These are phyloP conservation scores for Poecilobothrus nobilitatus DNA, from an alignment of 2,888 invertebrate species.

Conservation along the genomic window DNA sequence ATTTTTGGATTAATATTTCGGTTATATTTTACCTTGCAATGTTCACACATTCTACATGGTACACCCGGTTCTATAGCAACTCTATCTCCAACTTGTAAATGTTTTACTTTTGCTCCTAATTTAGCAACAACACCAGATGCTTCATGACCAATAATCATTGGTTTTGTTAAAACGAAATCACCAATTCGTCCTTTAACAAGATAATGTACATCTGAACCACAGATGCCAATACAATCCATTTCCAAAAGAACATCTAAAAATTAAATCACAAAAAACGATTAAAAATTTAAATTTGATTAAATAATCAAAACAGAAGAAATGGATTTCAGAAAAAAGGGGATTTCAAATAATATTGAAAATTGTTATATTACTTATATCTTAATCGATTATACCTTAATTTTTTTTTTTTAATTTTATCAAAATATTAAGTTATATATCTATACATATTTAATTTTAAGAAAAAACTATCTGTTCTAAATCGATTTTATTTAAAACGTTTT, in stretches of 20 bases:
- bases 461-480: no score
- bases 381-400: no score
- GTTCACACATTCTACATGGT: conserved; percentile 72
- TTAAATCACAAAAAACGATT: not conserved
- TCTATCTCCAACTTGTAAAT: conserved; percentile 70
- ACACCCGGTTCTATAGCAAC: conserved; percentile 94
- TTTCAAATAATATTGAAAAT: not conserved
- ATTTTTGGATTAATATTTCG: not conserved
- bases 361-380: no score
- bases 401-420: no score
- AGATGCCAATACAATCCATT: conserved; percentile 93
- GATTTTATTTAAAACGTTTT: no score
- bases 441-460: no score
- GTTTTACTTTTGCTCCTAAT: conserved; percentile 60
- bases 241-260: conserved; percentile 51
- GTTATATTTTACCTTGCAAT: conserved; percentile 60
- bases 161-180: conserved; percentile 72
- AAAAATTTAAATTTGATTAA: not conserved
- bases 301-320: no score
- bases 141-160: conserved; percentile 95
- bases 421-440: no score
- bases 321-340: not conserved
- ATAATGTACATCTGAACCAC: conserved; percentile 94
- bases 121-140: conserved; percentile 71
- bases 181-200: conserved; percentile 77